These are phyloP conservation scores for Ceryle rudis DNA, from an alignment of 2,797 vertebrate genomes.

Conservation along the genomic window DNA sequence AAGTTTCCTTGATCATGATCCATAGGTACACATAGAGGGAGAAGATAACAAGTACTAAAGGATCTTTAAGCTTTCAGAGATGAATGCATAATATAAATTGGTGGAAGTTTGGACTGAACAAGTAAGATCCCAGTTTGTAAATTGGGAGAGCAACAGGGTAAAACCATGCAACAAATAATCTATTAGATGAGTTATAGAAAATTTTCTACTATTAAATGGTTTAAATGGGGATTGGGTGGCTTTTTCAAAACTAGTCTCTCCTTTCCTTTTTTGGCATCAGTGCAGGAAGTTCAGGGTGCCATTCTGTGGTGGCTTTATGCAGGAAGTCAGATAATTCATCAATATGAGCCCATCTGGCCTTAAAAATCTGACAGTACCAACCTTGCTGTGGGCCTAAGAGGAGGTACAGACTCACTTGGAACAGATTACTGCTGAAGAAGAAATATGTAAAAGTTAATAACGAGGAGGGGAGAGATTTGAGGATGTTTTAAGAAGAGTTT, in stretches of 20 bases:
- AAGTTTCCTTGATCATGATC: slow-evolving; percentile 42
- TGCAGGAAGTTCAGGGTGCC: background rate
- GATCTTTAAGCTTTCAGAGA: background rate
- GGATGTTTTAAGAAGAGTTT: background rate
- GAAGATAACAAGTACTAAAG: background rate
- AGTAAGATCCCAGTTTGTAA: background rate
- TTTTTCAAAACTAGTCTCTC: background rate
- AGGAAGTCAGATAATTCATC: background rate
- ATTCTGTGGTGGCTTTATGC: background rate
- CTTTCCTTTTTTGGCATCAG: background rate
- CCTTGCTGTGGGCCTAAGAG: background rate
- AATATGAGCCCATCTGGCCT: background rate
- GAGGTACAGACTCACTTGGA: background rate
- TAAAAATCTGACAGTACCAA: background rate
- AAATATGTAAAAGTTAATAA: background rate
- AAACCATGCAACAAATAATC: background rate
- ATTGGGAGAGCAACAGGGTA: background rate
- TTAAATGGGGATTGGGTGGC: background rate
- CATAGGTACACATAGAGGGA: background rate
- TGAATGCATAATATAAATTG: background rate
- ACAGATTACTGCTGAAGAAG: background rate
- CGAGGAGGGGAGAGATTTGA: background rate
- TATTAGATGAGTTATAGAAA: background rate
- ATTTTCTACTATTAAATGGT: background rate
- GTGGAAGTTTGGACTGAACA: background rate